A percentile compares a stretch with the other conserved stretches of the same genome.
These are phyloP conservation scores for Protobothrops flavoviridis DNA, from an alignment of 2,113 vertebrate genomes.

Conservation along the genomic window DNA sequence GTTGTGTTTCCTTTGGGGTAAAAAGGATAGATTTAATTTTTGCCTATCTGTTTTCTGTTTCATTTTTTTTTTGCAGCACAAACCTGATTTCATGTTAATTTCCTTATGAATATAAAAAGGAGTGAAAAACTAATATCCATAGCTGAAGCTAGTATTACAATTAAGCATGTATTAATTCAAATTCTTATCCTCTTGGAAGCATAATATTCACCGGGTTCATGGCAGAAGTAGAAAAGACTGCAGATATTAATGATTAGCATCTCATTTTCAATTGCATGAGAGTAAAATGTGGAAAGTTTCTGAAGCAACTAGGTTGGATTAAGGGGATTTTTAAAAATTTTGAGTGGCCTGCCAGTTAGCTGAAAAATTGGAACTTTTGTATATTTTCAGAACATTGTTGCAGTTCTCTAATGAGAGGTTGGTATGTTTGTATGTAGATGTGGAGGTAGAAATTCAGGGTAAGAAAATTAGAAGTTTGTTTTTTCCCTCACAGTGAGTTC, in stretches of 20 bases:
- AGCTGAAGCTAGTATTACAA: slow-evolving; percentile 16
- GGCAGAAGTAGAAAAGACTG: background rate
- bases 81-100: background rate
- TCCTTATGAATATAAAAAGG: background rate
- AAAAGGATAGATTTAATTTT: background rate
- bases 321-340: background rate
- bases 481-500: background rate
- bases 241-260: background rate
- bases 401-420: background rate
- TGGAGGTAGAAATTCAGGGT: background rate
- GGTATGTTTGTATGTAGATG: background rate
- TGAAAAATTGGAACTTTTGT: background rate
- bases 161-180: slow-evolving; percentile 15
- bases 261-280: background rate
- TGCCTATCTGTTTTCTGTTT: background rate
- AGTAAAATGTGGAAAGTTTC: slow-evolving; percentile 4
- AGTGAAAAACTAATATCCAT: background rate
- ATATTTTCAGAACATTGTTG: background rate
- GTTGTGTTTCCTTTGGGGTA: background rate
- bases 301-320: background rate
- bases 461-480: background rate
- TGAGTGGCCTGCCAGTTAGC: background rate
- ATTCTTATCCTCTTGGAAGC: slow-evolving; percentile 7
- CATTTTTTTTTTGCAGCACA: background rate
- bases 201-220: background rate